A percentile compares a stretch with the other conserved stretches of the same genome.
Evolutionary conservation across 1,140 invertebrate genomes (phyloP).

Genomic region (Asbolus verrucosus): DNA sequence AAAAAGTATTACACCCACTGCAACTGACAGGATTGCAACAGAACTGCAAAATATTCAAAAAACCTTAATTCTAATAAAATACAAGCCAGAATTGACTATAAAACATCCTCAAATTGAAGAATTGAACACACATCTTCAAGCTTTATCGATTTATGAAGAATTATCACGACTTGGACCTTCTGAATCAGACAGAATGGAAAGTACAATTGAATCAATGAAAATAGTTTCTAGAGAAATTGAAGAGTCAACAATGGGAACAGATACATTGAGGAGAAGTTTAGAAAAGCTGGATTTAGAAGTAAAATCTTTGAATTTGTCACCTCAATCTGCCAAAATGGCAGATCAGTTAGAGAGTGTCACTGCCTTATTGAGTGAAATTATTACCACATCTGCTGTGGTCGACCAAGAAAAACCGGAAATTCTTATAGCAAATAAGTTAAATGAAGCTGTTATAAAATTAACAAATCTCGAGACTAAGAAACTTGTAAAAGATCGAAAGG

Average conservation of each 20-base stretch:
- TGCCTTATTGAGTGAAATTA: too few species aligned
- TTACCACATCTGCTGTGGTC: too few species aligned
- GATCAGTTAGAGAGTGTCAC: too few species aligned
- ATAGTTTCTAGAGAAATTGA: background rate
- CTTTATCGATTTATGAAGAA: background rate
- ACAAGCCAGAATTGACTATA: background rate
- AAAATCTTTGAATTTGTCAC: background rate
- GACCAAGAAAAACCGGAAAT: background rate
- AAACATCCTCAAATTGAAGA: slow-evolving; percentile 1
- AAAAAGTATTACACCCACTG: background rate
- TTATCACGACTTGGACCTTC: background rate
- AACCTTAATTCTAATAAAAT: background rate
- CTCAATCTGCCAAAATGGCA: too few species aligned
- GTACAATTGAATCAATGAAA: background rate
- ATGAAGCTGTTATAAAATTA: slow-evolving; percentile 16
- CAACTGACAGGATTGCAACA: background rate
- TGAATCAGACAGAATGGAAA: background rate
- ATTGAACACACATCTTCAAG: background rate
- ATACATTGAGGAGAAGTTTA: too few species aligned
- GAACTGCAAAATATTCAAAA: background rate
- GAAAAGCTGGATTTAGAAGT: too few species aligned
- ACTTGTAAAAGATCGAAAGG: slow-evolving; percentile 33
- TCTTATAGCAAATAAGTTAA: background rate
- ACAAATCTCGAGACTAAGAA: background rate
- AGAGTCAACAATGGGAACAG: background rate